Evolutionary conservation across 2,888 invertebrate genomes (phyloP), one percentile per base, ranked within the genome.

Genomic region (Clusia tigrina): DNA sequence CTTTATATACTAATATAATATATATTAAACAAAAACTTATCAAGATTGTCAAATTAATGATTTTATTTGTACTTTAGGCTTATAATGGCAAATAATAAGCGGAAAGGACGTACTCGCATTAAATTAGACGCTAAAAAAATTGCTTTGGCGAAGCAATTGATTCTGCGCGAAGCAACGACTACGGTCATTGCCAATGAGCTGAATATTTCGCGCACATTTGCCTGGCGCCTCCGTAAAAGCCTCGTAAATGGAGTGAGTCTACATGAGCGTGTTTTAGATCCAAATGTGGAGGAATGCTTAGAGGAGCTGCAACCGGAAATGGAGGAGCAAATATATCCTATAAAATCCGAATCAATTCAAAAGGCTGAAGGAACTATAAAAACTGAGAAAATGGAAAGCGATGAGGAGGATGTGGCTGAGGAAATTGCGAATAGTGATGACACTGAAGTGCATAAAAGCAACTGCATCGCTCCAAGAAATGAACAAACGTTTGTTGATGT

Each of bases 41-140:
- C n/a, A n/a, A n/a, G n/a, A n/a, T n/a, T n/a, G n/a, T n/a, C n/a
- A 51, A 25, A 15, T 2, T 12, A 9, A 3, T 15, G n/a, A 42
- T 42, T 42, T n/a, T 17, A 26, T 2, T 9, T 9, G 3, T 54
- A 26, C 62, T 66, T 1, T 38, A 71, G 71, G 66, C 62, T 71
- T 51, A 68, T 73, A 9, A 64, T 80, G 71, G 74, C 74, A 26
- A 80, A 74, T 51, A 73, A 69, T 54, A 83, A 83, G 61, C 77
- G 81, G 42, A 83, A 82, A 69, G 82, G 83, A 23, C 78, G 82
- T 57, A 82, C 81, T 69, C 83, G 83, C 65, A 82, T 83, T 59
- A 82, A 82, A 67, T 68, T 82, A 69, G 82, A 82, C 58, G 81
- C 81, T 52, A 77, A 74, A 63, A 82, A 82, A 67, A 82, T 82